Conservation (phyloP, 2,113 vertebrate species). For the Felis chaus region DNA sequence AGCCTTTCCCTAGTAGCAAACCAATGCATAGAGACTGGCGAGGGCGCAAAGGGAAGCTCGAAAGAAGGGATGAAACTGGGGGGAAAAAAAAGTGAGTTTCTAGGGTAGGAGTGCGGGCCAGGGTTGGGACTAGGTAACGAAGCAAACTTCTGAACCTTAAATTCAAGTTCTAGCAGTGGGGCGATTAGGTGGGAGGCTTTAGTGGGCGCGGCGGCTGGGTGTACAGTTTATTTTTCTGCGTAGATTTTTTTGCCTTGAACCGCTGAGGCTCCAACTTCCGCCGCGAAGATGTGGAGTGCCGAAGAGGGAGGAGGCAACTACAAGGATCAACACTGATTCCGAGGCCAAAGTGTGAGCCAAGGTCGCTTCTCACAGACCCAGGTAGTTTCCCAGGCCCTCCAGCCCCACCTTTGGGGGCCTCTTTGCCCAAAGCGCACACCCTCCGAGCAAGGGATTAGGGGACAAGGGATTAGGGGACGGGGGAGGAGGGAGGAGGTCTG, state of each 20-base stretch:
- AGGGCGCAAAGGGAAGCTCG: not conserved
- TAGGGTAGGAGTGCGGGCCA: not conserved
- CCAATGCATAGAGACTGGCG: not conserved
- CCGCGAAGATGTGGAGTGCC: not conserved
- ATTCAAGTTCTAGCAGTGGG: not conserved
- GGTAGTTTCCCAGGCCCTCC: not conserved
- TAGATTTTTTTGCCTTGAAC: not conserved
- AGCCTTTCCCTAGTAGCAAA: slow-evolving; percentile 11
- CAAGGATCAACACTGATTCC: not conserved
- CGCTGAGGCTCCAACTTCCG: not conserved
- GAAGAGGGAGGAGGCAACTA: not conserved
- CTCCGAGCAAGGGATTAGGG: not conserved
- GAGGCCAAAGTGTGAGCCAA: not conserved
- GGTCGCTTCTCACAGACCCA: not conserved
- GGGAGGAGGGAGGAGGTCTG: not conserved
- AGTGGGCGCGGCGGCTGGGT: not conserved
- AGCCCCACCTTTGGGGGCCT: fast-evolving
- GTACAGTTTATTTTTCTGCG: not conserved
- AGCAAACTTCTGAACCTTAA: not conserved
- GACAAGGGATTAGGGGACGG: not conserved
- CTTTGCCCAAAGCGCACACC: not conserved
- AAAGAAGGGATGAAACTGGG: not conserved
- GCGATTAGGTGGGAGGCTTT: not conserved
- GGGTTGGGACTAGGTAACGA: not conserved
- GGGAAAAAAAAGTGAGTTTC: not conserved